phyloP scores from a whole-genome alignment of 2,797 vertebrate species.

The Garrulus glandarius region DNA sequence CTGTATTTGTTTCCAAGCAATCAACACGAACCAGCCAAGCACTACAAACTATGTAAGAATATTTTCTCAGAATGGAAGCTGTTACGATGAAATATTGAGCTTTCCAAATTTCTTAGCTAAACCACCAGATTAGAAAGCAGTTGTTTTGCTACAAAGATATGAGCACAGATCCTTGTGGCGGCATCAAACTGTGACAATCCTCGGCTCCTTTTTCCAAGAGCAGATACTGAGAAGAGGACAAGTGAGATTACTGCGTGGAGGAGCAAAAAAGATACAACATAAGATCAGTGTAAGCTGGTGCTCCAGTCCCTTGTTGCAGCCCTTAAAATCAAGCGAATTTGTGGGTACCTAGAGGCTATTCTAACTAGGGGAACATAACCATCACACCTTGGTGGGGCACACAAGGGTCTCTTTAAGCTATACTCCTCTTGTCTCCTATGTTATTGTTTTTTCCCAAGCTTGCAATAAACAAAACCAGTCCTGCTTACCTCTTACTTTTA shows the following conservation, averaged over 20 bases:
- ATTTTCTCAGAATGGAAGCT: neutral
- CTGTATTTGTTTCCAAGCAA: neutral
- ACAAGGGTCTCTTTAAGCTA: neutral
- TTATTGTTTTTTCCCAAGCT: neutral
- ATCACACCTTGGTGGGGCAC: fast-evolving
- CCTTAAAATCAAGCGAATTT: neutral
- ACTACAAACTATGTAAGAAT: neutral
- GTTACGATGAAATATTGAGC: neutral
- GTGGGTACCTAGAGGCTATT: neutral
- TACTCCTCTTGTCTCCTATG: neutral
- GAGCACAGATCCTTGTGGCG: neutral
- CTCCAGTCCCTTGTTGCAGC: neutral
- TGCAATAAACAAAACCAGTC: neutral
- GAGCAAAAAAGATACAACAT: neutral
- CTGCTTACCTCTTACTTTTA: neutral
- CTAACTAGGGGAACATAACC: neutral
- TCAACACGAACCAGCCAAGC: neutral
- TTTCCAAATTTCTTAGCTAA: neutral
- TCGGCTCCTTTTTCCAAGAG: neutral
- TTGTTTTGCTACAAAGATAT: neutral
- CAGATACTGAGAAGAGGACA: neutral
- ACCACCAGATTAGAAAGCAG: neutral
- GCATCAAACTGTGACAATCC: too few species aligned
- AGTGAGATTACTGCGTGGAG: fast-evolving
- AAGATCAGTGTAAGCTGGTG: neutral